Evolutionary conservation across 2,888 invertebrate genomes (phyloP), one percentile per base, ranked within the genome.

Genomic region (Polydrusus pterygomalis): DNA sequence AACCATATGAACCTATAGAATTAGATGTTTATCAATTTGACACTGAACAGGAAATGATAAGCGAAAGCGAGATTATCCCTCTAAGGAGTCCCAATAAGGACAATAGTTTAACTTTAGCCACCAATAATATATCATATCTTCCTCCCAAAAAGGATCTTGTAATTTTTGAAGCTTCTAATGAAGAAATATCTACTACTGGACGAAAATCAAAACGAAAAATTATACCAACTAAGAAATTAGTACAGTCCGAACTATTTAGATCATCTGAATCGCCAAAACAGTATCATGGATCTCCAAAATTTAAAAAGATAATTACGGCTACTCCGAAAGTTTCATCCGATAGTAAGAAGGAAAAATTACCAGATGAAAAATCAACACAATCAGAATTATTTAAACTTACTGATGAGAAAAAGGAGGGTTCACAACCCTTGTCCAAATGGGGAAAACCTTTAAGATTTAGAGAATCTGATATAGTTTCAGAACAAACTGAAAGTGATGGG

Each of bases 161-260:
- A 10, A 17, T 11, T 47, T 17, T 18, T 10, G 51, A 38, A 25
- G 6, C 45, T 15, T 25, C 20, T 47, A 10, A 9, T 18, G 25
- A 18, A n/a, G 54, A 18, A 11, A 38, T 10, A 34, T 13, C 38
- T 25, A 15, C 38, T 25, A 15, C 17, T 45, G 51, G 49, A 18
- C 38, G 68, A 54, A 68, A 74, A 47, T 68, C 69, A n/a, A 18
- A 38, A 20, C 63, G 69, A 45, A 74, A 68, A 68, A 74, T 49
- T 34, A 34, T 51, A 1, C 74, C 74, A 2, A 54, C 62, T 38
- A 10, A 51, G 40, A 71, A 71, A 15, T 49, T 71, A 9, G 18
- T 49, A 18, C 60, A 60, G 15, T 49, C 60, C 10, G 49, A 70
- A n/a, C 11, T 54, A 13, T 67, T 67, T 67, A 67, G 54, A 40